A percentile compares a stretch with the other conserved stretches of the same genome.
phyloP scores from a whole-genome alignment of 2,888 invertebrate species.

The Xanthia togata region DNA sequence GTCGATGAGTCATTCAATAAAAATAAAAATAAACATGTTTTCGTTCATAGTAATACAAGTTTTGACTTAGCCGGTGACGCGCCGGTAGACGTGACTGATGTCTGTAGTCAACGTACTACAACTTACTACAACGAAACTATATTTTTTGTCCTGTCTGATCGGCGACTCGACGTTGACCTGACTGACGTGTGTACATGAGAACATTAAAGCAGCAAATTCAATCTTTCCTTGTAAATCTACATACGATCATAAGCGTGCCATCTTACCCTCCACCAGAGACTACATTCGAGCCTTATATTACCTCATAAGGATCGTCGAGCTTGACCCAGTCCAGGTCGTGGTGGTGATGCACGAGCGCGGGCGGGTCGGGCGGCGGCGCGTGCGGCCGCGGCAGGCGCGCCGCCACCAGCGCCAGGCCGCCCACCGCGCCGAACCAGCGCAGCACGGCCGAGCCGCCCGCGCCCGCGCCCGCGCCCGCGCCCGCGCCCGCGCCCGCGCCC shows the following conservation, averaged over 20 bases:
- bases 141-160: too few relatives aligned
- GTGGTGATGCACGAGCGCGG: slow-evolving; percentile 88
- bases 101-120: too few relatives aligned
- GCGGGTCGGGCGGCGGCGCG: slow-evolving; percentile 92
- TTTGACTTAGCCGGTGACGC: too few relatives aligned
- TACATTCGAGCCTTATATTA: slow-evolving; percentile 55
- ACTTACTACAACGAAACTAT: too few relatives aligned
- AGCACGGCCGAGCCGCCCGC: slow-evolving; percentile 85
- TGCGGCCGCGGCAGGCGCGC: slow-evolving; percentile 97
- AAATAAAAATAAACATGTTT: too few relatives aligned
- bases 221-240: background rate
- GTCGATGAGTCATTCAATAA: too few relatives aligned
- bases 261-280: background rate
- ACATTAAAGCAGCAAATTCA: background rate
- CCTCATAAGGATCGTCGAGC: slow-evolving; percentile 91
- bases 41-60: too few relatives aligned
- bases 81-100: too few relatives aligned
- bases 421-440: slow-evolving; percentile 96
- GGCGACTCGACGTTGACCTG: too few relatives aligned
- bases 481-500: slow-evolving; percentile 78
- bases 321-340: slow-evolving; percentile 92
- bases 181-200: too few relatives aligned
- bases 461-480: slow-evolving; percentile 96
- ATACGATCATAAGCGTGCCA: background rate
- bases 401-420: slow-evolving; percentile 96